Evolutionary conservation across 2,888 invertebrate species (phyloP).

Genomic region (Pristionchus mayeri): DNA sequence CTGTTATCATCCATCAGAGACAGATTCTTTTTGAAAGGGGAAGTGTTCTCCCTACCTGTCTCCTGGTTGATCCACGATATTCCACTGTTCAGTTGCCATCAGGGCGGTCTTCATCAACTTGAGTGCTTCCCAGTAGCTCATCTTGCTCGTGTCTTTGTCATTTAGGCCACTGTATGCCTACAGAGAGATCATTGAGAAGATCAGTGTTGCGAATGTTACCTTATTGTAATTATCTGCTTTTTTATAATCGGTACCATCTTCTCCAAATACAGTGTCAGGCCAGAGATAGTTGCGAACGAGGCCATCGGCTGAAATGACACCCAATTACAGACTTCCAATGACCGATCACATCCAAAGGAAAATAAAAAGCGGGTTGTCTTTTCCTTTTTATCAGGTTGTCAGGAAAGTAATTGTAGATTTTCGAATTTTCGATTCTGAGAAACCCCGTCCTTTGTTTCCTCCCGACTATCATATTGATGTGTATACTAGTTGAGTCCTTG

Average conservation of each 20-base stretch:
- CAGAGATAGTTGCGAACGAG: conserved; percentile 27
- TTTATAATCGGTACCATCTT: background rate
- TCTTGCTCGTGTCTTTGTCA: background rate
- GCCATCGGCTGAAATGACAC: conserved; percentile 2
- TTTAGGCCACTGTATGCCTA: background rate
- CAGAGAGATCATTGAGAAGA: background rate
- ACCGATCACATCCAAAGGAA: too few species aligned
- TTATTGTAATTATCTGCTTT: conserved; percentile 12
- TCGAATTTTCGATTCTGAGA: too few species aligned
- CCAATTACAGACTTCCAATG: too few species aligned
- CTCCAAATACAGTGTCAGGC: background rate
- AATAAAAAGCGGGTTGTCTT: too few species aligned
- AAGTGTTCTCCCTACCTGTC: background rate
- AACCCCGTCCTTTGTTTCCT: too few species aligned
- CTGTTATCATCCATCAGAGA: too few species aligned
- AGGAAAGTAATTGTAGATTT: too few species aligned
- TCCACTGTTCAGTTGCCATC: background rate
- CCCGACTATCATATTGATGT: too few species aligned
- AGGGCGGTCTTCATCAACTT: background rate
- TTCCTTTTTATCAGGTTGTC: too few species aligned
- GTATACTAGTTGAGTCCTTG: too few species aligned
- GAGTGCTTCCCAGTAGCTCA: conserved; percentile 26
- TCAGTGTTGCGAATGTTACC: background rate
- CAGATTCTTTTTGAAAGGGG: too few species aligned
- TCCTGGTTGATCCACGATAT: background rate